Evolutionary conservation across 2,797 vertebrate species (phyloP), one percentile per base, ranked within the genome.

Genomic region (Heliangelus exortis): DNA sequence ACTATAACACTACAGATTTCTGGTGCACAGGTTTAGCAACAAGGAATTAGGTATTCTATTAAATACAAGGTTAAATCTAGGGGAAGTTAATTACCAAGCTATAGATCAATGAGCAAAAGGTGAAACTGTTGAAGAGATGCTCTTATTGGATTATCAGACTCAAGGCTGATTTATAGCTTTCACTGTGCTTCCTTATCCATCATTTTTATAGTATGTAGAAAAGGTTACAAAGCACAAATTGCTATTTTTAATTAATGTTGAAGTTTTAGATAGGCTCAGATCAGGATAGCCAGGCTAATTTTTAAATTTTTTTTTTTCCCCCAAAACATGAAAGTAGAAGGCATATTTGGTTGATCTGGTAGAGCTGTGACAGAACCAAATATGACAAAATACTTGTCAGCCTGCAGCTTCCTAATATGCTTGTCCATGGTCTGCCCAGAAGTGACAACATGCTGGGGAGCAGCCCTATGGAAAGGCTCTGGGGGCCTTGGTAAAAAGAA

Each of bases 121-220:
- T 97, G 94, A 97, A 97, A 97, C 92, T 67, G 45, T 87, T 39
- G 59, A 96, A 96, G 91, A 94, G 93, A 97, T 95, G 82, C 92
- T 97, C 90, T 97, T 97, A 97, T 95, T 97, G 97, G 95, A 96
- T 97, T 96, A 97, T 96, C 96, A 96, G 75, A 94, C 90, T 94
- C 76, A 92, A 93, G 85, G 81, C 74, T 97, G 94, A 98, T 98
- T 97, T 97, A 96, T 91, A 96, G 92, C 73, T 96, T 97, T 97
- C 94, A 91, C 86, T 94, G 57, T 83, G 93, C 86, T 97, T 96
- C 91, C 78, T 90, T 93, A 98, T 97, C 91, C 93, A 94, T 98
- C 97, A 97, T 92, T 97, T 98, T 98, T 97, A 97, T 97, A 95
- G 92, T 80, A 95, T 9, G 4, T 73, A 95, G 95, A 95, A 97